These are phyloP conservation scores for Trematomus bernacchii DNA, from an alignment of 2,797 vertebrate species.

Conservation along the genomic window DNA sequence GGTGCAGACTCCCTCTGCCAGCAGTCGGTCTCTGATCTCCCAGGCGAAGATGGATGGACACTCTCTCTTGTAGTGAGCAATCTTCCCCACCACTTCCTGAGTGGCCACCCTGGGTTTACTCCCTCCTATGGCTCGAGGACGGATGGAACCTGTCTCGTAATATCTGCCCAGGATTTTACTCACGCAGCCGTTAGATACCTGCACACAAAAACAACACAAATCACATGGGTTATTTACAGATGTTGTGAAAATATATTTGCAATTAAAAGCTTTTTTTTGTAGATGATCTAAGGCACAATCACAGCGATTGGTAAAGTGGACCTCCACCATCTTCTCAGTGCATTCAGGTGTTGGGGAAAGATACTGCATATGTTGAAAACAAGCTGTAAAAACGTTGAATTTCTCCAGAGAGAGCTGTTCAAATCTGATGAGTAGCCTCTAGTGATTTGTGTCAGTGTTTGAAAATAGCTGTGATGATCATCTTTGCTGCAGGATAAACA, in stretches of 20 bases:
- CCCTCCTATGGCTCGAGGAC: conserved; percentile 98
- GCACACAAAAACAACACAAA: conserved; percentile 85
- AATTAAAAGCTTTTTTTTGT: too few relatives aligned
- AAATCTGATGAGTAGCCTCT: background rate
- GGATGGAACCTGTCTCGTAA: conserved; percentile 99
- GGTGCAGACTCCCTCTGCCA: conserved; percentile 97
- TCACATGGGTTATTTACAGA: conserved; percentile 77
- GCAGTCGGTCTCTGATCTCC: conserved; percentile 99
- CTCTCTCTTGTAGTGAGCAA: conserved; percentile 98
- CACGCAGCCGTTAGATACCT: conserved; percentile 99
- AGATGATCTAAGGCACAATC: background rate
- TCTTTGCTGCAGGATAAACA: background rate
- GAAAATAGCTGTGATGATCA: background rate
- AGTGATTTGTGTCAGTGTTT: background rate
- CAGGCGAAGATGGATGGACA: conserved; percentile 99
- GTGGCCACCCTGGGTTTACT: conserved; percentile 99
- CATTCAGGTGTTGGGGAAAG: background rate
- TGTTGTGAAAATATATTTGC: background rate
- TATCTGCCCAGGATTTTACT: conserved; percentile 99
- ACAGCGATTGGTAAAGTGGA: background rate
- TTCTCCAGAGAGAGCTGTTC: background rate
- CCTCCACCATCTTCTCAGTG: background rate
- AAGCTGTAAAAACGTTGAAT: background rate
- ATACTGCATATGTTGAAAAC: background rate
- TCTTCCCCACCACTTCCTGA: conserved; percentile 98